Base-by-base conservation (phyloP, 1,140 invertebrate genomes). In the Pogonus chalceus region DNA sequence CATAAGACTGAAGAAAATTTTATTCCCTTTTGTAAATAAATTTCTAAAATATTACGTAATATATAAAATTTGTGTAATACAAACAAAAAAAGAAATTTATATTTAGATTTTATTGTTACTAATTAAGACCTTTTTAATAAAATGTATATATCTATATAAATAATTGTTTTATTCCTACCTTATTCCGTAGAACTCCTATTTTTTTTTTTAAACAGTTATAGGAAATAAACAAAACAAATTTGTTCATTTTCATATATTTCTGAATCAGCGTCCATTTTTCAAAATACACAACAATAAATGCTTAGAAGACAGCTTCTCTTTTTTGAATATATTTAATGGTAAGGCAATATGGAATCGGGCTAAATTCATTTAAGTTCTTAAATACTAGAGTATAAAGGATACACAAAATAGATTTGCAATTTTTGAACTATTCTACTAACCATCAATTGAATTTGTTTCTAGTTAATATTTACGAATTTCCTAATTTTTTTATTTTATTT, bases 361-460 rank as follows among this genome's bases (percentile, higher is more conserved):
- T 43, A 43, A 10, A 43, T 43, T 31, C 14, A 4, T 31, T 43
- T 16, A 43, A 43, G 18, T 43, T 10, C 9, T 9, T 43, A 43
- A 10, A 12, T 18, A 43, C 37, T 43, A 43, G 7, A 43, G 37
- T 43, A 43, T 43, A 43, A 43, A 43, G 37, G 18, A 43, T 43
- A 43, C 37, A 43, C 37, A 43, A 43, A 43, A 43, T 43, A 43
- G 37, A 43, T 43, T 43, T 43, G 37, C 18, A 43, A 9, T 43
- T 18, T 43, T 43, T 18, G 4, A 16, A 43, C 37, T 43, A 43
- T 7, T n/a, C n/a, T n/a, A 43, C 37, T 43, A 43, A 43, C 18
- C 18, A 12, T 10, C n/a, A 18, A 9, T 12, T 16, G 37, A 18
- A 43, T 18, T 10, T 16, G 18, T 43, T 43, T 43, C 18, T 18